Evolutionary conservation across 2,888 invertebrate genomes (phyloP), one percentile per base, ranked within the genome.

Genomic region (Phorcus lineatus): DNA sequence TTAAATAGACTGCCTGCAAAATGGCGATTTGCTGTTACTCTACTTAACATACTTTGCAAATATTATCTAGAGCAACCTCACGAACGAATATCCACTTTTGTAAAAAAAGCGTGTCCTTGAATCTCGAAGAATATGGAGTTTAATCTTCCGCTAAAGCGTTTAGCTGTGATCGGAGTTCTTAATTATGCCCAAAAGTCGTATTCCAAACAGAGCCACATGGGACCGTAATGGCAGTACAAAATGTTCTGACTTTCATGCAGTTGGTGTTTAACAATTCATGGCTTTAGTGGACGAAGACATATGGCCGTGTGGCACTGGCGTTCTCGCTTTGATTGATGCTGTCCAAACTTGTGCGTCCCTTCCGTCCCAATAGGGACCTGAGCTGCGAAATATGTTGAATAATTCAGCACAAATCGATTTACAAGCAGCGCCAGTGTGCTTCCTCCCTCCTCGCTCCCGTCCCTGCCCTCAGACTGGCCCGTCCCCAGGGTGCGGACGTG

Each of bases 271-370:
- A 62, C 62, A 62, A 62, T 62, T 62, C 62, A 62, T 62, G 62
- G 62, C 28, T 24, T 62, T 62, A 62, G 24, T 62, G 62, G 62
- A 62, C 62, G 62, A 62, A 62, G 62, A 62, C 62, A 62, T 62
- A 62, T 62, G 24, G 62, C 62, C 28, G 62, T 62, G 62, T 62
- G 28, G 24, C 28, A 28, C 24, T 62, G 62, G 13, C 24, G 62
- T 11, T 17, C 28, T 62, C 22, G 16, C 28, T 62, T 62, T 62
- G 62, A 62, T 62, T 62, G 62, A 62, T 62, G 62, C 62, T 62
- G 62, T 62, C 62, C 62, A 62, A 62, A 62, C 62, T 62, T 28
- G 62, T 62, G 62, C 62, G 62, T 62, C 62, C 62, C 62, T 62
- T 28, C n/a, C 62, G 28, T 62, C 62, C 62, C 62, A 62, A 9